Evolutionary conservation across 2,888 invertebrate genomes (phyloP).

Genomic region (Zygaena filipendulae): DNA sequence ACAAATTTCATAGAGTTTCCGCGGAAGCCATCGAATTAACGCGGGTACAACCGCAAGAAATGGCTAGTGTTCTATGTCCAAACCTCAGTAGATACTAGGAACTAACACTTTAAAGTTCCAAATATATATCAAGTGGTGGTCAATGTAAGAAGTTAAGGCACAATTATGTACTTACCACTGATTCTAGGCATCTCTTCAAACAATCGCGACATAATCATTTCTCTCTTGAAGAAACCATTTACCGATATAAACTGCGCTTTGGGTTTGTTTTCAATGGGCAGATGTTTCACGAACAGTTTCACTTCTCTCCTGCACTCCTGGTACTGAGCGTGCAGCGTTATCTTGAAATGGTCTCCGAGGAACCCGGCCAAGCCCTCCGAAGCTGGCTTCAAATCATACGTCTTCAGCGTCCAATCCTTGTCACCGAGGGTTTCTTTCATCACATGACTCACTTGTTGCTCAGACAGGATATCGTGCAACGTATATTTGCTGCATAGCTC

Average conservation of each 20-base stretch:
- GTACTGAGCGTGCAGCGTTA: constrained; percentile 23
- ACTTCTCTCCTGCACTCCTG: constrained; percentile 20
- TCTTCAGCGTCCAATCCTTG: constrained; percentile 19
- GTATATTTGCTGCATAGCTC: constrained; percentile 9
- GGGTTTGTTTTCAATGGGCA: constrained; percentile 1
- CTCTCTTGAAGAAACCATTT: constrained; percentile 3
- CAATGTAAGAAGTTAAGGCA: too few relatives aligned
- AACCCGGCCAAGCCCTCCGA: constrained; percentile 38
- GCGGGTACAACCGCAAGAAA: too few relatives aligned
- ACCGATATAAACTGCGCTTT: constrained; percentile 3
- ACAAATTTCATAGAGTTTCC: background rate
- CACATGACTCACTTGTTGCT: constrained; percentile 27
- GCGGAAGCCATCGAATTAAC: too few relatives aligned
- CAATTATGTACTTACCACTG: constrained; percentile 25
- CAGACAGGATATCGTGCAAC: constrained; percentile 25
- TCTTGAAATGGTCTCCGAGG: constrained; percentile 41
- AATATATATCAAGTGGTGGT: too few relatives aligned
- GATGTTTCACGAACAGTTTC: constrained; percentile 5
- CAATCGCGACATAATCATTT: constrained; percentile 2
- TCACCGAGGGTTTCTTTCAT: constrained; percentile 20
- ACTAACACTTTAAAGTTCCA: too few relatives aligned
- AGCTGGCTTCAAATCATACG: constrained; percentile 26
- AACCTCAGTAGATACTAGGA: too few relatives aligned
- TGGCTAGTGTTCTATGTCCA: too few relatives aligned
- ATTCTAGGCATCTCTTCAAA: constrained; percentile 3